Conservation (phyloP, 2,888 invertebrate species). For the Drosophila engyochracea region DNA sequence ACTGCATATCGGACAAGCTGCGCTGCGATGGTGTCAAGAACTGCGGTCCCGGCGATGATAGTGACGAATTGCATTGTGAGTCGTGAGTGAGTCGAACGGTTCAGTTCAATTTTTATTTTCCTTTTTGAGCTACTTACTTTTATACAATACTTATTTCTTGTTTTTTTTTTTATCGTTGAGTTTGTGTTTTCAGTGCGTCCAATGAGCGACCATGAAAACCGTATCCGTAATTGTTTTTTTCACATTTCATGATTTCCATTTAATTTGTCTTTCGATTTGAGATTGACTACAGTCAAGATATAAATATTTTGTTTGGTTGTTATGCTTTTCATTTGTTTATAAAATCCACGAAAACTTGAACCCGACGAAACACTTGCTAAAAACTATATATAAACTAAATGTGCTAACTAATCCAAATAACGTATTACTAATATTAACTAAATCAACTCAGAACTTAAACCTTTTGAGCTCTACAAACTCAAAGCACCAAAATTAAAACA, state of each 20-base stretch:
- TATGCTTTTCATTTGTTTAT: slow-evolving; percentile 58
- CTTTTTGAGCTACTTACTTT: slow-evolving; percentile 58
- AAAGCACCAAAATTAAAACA: slow-evolving; percentile 50
- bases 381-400: slow-evolving; percentile 55
- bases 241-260: slow-evolving; percentile 34
- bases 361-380: slow-evolving; percentile 85
- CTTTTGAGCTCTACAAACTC: slow-evolving; percentile 16
- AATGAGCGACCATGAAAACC: slow-evolving; percentile 49
- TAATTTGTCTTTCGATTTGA: slow-evolving; percentile 15
- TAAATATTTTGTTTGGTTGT: slow-evolving; percentile 31
- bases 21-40: slow-evolving; percentile 93
- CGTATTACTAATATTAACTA: slow-evolving; percentile 41
- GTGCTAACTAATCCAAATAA: slow-evolving; percentile 37
- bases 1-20: slow-evolving; percentile 92
- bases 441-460: slow-evolving; percentile 34
- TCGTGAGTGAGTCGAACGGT: slow-evolving; percentile 87
- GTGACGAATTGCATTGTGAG: slow-evolving; percentile 86
- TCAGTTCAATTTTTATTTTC: slow-evolving; percentile 85
- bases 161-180: slow-evolving; percentile 36
- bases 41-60: slow-evolving; percentile 88
- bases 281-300: slow-evolving; percentile 31
- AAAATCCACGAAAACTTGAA: slow-evolving; percentile 83
- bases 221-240: slow-evolving; percentile 30
- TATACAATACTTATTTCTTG: slow-evolving; percentile 31
- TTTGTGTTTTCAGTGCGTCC: slow-evolving; percentile 63